phyloP scores from a whole-genome alignment of 2,797 vertebrate genomes.

The Rhinoraja longicauda region DNA sequence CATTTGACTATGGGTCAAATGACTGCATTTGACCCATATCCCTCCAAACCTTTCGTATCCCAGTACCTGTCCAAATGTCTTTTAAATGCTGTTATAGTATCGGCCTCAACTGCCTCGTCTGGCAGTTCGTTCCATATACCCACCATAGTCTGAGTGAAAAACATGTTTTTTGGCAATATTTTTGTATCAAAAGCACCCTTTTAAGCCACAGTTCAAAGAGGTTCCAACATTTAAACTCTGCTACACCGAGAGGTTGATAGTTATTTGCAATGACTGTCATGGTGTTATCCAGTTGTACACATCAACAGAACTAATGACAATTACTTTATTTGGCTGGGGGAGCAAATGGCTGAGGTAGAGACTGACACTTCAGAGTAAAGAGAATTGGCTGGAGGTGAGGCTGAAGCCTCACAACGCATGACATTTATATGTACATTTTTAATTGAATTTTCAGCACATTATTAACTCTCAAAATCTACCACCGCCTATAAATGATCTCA shows the following conservation, averaged over 20 bases:
- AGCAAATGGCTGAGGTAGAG: neutral
- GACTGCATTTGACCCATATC: too few relatives aligned
- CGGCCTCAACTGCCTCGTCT: too few relatives aligned
- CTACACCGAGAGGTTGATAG: neutral
- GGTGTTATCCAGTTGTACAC: slow-evolving; percentile 29
- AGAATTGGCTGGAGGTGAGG: slow-evolving; percentile 10
- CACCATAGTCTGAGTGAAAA: too few relatives aligned
- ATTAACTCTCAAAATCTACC: slow-evolving; percentile 5
- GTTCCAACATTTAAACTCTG: neutral
- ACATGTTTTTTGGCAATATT: neutral
- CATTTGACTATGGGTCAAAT: too few relatives aligned
- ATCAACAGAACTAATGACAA: slow-evolving; percentile 29
- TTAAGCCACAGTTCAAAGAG: slow-evolving; percentile 8
- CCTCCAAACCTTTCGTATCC: too few relatives aligned
- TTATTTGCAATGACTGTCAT: slow-evolving; percentile 31
- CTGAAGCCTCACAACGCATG: neutral
- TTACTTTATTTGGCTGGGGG: slow-evolving; percentile 26
- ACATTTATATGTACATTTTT: neutral
- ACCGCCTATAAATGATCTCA: slow-evolving; percentile 3
- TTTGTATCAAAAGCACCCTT: neutral
- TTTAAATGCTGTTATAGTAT: too few relatives aligned
- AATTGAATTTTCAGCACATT: slow-evolving; percentile 30
- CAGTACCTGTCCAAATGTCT: too few relatives aligned
- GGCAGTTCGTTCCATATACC: too few relatives aligned
- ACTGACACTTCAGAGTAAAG: slow-evolving; percentile 30